Conservation (phyloP, 2,797 vertebrate genomes). For the Takifugu ocellatus region DNA sequence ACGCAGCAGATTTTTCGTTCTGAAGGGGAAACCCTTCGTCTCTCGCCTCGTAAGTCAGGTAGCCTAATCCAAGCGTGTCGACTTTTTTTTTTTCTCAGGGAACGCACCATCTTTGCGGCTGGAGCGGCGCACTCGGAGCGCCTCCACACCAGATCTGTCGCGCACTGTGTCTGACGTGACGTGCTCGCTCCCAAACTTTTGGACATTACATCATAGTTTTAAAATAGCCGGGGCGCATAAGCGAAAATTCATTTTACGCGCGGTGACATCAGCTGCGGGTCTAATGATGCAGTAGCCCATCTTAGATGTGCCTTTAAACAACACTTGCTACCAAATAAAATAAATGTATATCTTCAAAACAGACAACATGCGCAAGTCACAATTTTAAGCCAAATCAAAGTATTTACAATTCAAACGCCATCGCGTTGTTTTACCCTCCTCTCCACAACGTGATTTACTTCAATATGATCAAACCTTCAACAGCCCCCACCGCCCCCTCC, state of each 20-base stretch:
- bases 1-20: slow-evolving; percentile 18
- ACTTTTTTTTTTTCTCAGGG: slow-evolving; percentile 17
- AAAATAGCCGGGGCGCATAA: slow-evolving; percentile 69
- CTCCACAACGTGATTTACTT: slow-evolving; percentile 31
- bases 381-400: not conserved
- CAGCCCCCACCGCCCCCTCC: slow-evolving; percentile 3
- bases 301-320: slow-evolving; percentile 3
- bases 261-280: slow-evolving; percentile 71
- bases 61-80: slow-evolving; percentile 62
- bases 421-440: not conserved
- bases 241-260: slow-evolving; percentile 72
- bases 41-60: slow-evolving; percentile 47
- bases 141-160: slow-evolving; percentile 24
- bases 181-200: slow-evolving; percentile 71
- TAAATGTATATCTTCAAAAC: not conserved
- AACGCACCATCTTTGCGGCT: slow-evolving; percentile 40
- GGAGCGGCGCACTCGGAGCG: slow-evolving; percentile 37
- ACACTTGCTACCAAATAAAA: too few species aligned
- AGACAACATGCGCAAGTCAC: not conserved
- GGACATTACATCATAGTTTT: slow-evolving; percentile 77
- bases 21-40: slow-evolving; percentile 45
- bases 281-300: slow-evolving; percentile 54
- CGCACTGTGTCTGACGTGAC: slow-evolving; percentile 56
- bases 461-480: slow-evolving; percentile 31
- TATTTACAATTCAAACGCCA: not conserved